These are phyloP conservation scores for Mizuhopecten yessoensis DNA, from an alignment of 1,140 invertebrate species.

Conservation along the genomic window DNA sequence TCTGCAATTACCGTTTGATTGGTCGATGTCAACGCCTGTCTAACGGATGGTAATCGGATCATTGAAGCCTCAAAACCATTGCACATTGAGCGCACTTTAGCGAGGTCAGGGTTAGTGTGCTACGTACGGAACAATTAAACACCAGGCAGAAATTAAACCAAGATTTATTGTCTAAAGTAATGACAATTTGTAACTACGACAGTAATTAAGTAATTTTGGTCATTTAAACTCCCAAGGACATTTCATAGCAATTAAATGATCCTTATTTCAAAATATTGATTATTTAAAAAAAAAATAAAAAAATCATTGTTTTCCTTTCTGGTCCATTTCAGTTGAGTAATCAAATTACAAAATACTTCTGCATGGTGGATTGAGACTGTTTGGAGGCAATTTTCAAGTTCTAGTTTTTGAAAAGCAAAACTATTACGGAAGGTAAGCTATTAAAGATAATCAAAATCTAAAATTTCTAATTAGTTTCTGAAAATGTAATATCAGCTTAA, in stretches of 20 bases:
- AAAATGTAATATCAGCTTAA: too few species aligned
- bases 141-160: not conserved
- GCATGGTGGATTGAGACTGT: too few species aligned
- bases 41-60: not conserved
- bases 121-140: not conserved
- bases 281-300: too few species aligned
- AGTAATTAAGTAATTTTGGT: not conserved
- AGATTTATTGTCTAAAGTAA: not conserved
- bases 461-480: too few species aligned
- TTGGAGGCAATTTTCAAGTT: too few species aligned
- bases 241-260: not conserved
- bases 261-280: not conserved
- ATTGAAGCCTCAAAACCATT: not conserved
- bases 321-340: too few species aligned
- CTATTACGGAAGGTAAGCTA: too few species aligned
- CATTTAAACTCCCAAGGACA: not conserved
- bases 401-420: too few species aligned
- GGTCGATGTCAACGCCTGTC: not conserved
- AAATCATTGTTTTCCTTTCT: too few species aligned
- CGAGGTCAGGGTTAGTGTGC: not conserved
- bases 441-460: too few species aligned
- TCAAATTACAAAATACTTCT: too few species aligned
- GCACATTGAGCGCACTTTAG: not conserved
- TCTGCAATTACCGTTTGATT: not conserved
- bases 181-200: too few species aligned